Base-by-base conservation (phyloP, 2,113 vertebrate species). In the Myiopsitta monachus region DNA sequence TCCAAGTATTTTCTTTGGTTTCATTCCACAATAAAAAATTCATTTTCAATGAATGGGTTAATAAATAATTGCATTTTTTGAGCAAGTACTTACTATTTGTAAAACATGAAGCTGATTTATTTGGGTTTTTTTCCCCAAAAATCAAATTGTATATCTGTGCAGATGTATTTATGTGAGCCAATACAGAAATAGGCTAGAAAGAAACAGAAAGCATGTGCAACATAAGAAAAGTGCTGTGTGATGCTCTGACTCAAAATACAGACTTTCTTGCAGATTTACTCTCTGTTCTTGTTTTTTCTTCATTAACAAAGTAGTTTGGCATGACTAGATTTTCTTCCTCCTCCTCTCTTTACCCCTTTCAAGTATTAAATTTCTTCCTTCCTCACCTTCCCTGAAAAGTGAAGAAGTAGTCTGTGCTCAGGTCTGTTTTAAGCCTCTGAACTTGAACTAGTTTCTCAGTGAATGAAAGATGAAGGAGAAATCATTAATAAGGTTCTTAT, bases 401-500 rank as follows among this genome's bases (percentile, higher is more conserved):
- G 64, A 94, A 90, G 74, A 55, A 75, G 51, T 22, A 54, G 80
- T 92, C 89, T 87, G 55, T 92, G 61, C 84, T 93, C 44, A 61
- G 59, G 31, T 79, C 64, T 81, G 14, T 39, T 94, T 92, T 86
- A 88, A 95, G 26, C 52, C 69, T 93, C 90, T 87, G 92, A 94
- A 83, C 57, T 17, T 54, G 82, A 83, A 31, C 19, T 36, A 72
- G 70, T 88, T 95, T 57, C 83, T 90, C 46, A 33, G 59, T 63
- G 30, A 59, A 78, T 97, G 86, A 94, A 95, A 95, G 88, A 93
- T 87, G 47, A 64, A 88, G 38, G 26, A 87, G 87, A 92, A 94
- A 82, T 92, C 31, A 82, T 89, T 88, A 70, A 62, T 73, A 91
- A 79, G 22, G 38, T 70, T 90, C 22, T 82, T 87, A 30, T n/a